Percentiles rank a stretch among this genome's conserved stretches.
These are phyloP conservation scores for Ciconia nigra DNA, from an alignment of 2,797 vertebrate species.

Conservation along the genomic window DNA sequence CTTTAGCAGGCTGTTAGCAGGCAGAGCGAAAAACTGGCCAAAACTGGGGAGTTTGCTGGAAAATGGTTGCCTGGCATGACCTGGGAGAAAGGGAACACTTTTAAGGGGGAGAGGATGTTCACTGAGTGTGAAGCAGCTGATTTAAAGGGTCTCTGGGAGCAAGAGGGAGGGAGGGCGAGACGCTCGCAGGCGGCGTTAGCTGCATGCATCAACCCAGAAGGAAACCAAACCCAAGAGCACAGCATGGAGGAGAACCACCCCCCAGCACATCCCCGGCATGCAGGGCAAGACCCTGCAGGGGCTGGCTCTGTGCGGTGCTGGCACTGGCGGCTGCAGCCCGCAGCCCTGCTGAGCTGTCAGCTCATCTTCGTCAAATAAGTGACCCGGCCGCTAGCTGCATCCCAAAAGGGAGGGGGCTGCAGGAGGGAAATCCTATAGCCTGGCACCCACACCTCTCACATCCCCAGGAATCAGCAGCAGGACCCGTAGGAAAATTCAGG, in stretches of 20 bases:
- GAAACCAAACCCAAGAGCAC: not conserved
- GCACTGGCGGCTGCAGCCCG: not conserved
- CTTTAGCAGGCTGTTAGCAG: slow-evolving; percentile 11
- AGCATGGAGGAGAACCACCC: not conserved
- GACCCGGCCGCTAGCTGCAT: not conserved
- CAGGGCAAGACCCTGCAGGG: not conserved
- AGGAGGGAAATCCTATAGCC: not conserved
- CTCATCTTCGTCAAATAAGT: not conserved
- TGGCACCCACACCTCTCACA: not conserved
- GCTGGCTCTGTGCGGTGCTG: not conserved
- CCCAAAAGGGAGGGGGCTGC: not conserved
- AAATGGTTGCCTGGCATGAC: not conserved
- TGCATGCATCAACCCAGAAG: not conserved
- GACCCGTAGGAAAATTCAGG: not conserved
- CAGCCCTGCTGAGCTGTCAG: not conserved
- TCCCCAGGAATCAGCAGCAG: not conserved
- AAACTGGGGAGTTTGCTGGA: not conserved
- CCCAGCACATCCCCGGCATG: rapidly evolving
- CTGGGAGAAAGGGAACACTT: not conserved
- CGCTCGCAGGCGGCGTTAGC: not conserved
- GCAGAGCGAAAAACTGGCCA: not conserved
- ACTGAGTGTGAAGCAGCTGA: not conserved
- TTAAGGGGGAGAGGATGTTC: not conserved
- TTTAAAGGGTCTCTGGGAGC: not conserved
- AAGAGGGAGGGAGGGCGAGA: not conserved